Evolutionary conservation across 2,113 vertebrate species (phyloP), one percentile per base, ranked within the genome.

Genomic region (Anas platyrhynchos): DNA sequence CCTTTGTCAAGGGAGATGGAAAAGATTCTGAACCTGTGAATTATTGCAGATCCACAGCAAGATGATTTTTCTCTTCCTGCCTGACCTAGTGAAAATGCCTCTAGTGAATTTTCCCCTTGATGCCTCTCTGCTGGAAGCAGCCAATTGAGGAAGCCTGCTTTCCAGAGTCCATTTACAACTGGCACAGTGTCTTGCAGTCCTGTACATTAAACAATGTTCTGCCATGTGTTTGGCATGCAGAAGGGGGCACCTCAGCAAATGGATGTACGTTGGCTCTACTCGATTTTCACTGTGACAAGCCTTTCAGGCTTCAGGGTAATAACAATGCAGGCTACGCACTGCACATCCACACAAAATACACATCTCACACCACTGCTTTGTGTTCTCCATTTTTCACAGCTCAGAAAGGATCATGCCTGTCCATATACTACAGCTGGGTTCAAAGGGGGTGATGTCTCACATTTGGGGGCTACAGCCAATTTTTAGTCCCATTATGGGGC

Each of bases 21-120:
- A 91, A 27, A 87, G 26, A 41, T 44, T 76, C 44, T 36, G 48
- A 89, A 65, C 9, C 41, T 89, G 48, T 75, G 65, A 82, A 93
- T 9, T 36, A 43, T 7, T 52, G 29, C 63, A 93, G 52, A 77
- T 20, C 11, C 16, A 52, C 2, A 2, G 13, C 11, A 52, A 81
- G 34, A 29, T 23, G 12, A 1, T 36, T 10, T 17, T 43, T 69
- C 41, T 32, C 4, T 79, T 75, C 91, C 69, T 78, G 34, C 13
- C 68, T 65, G n/a, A 78, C n/a, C 29, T 27, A 31, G 31, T 41
- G 20, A 77, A 59, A 91, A 88, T 68, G 5, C 4, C 29, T 68
- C 1, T 0, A 52, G 44, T 54, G 58, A 66, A 14, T 80, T 66
- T 93, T 86, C 54, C 11, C 59, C 20, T 46, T 38, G 10, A n/a